These are phyloP conservation scores for Nycticorax nycticorax DNA, from an alignment of 2,113 vertebrate species.

Conservation along the genomic window DNA sequence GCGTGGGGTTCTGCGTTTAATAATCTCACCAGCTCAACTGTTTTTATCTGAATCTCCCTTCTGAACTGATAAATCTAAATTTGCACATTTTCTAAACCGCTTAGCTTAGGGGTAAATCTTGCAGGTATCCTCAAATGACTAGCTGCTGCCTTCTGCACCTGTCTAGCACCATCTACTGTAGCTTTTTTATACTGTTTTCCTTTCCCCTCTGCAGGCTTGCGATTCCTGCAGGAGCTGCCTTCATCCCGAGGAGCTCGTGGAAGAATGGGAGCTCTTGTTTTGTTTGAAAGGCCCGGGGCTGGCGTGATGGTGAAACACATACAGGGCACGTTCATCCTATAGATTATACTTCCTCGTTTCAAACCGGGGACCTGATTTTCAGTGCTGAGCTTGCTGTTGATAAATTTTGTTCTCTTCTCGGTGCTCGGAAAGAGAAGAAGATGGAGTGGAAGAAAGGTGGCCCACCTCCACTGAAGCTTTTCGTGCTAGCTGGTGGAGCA, in stretches of 20 bases:
- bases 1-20: constrained; percentile 62
- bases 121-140: constrained; percentile 62
- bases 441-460: background rate
- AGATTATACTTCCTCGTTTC: background rate
- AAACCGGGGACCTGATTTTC: background rate
- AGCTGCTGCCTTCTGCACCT: constrained; percentile 62
- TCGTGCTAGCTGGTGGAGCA: background rate
- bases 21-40: constrained; percentile 73
- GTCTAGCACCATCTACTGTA: constrained; percentile 79
- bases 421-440: background rate
- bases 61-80: constrained; percentile 77
- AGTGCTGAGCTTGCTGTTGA: background rate
- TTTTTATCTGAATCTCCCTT: constrained; percentile 72
- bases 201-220: background rate
- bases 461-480: background rate
- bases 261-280: background rate
- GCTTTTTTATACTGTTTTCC: constrained; percentile 17
- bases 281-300: background rate
- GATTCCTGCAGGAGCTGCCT: background rate
- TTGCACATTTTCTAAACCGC: constrained; percentile 74
- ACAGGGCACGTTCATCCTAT: rapidly evolving
- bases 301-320: background rate
- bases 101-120: constrained; percentile 66
- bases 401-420: background rate
- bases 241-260: background rate